Evolutionary conservation across 1,140 invertebrate genomes (phyloP).

Genomic region (Cecropterus lyciades): DNA sequence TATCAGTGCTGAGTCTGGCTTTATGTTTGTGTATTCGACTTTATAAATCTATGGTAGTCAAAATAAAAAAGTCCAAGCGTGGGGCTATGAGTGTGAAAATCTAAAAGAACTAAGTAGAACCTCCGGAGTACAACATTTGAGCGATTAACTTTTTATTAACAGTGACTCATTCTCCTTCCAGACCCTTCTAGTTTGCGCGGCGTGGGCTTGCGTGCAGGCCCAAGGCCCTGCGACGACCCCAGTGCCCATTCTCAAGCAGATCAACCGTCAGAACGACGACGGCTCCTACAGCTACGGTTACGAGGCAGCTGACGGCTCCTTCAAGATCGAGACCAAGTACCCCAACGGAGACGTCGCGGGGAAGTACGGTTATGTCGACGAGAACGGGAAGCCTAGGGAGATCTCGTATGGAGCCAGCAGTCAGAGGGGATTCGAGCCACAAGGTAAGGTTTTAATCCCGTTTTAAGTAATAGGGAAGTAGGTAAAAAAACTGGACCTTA

Average conservation of each 20-base stretch:
- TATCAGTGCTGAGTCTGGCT: no score
- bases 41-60: no score
- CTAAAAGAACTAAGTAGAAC: no score
- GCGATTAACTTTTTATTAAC: no score
- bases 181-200: constrained; percentile 56
- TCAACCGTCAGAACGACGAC: constrained; percentile 92
- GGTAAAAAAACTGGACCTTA: not conserved
- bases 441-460: constrained; percentile 62
- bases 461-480: not conserved
- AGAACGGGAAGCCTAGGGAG: constrained; percentile 88
- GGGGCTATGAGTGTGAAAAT: no score
- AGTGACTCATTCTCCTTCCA: constrained; percentile 41
- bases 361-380: constrained; percentile 93
- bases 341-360: constrained; percentile 92
- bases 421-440: constrained; percentile 89
- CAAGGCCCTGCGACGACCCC: constrained; percentile 84
- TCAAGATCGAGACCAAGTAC: constrained; percentile 96
- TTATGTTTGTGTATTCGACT: no score
- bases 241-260: constrained; percentile 89
- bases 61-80: no score
- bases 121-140: no score
- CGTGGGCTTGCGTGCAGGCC: constrained; percentile 50
- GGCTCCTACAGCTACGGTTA: constrained; percentile 95
- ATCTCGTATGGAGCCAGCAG: constrained; percentile 92
- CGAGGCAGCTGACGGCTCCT: constrained; percentile 95